phyloP scores from a whole-genome alignment of 2,113 vertebrate species.

The Callopanchax toddi region DNA sequence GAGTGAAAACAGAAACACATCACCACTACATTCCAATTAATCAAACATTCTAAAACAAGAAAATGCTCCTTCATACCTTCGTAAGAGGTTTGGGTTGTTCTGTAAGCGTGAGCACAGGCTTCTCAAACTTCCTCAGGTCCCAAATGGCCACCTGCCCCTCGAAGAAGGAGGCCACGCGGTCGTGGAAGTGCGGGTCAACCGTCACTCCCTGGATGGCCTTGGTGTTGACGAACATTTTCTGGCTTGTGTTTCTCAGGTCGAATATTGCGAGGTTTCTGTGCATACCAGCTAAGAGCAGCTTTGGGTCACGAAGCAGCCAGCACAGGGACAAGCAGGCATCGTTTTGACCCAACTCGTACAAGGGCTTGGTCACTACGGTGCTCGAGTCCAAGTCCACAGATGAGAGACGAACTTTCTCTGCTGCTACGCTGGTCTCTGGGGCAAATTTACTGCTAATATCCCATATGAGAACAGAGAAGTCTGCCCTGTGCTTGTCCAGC shows the following conservation, averaged over 20 bases:
- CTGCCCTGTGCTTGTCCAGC: constrained; percentile 94
- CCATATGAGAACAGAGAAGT: constrained; percentile 97
- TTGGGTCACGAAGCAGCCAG: constrained; percentile 96
- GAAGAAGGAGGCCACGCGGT: constrained; percentile 96
- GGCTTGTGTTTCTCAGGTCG: constrained; percentile 95
- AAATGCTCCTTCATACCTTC: constrained; percentile 72
- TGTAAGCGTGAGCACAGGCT: constrained; percentile 93
- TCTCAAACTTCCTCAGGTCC: constrained; percentile 98
- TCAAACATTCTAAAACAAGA: not conserved
- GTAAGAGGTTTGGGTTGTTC: constrained; percentile 96
- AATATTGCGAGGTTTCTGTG: constrained; percentile 97
- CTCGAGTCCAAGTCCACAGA: constrained; percentile 87
- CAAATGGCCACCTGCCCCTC: constrained; percentile 99
- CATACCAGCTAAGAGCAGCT: constrained; percentile 96
- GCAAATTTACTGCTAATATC: constrained; percentile 96
- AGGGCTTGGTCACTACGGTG: constrained; percentile 91
- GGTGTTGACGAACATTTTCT: constrained; percentile 98
- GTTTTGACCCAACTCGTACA: constrained; percentile 96
- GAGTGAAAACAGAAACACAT: not conserved
- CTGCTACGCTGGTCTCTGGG: constrained; percentile 82
- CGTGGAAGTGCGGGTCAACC: constrained; percentile 93
- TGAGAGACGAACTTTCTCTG: constrained; percentile 91
- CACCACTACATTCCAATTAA: not conserved
- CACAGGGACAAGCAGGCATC: constrained; percentile 97
- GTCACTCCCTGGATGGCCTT: constrained; percentile 98